phyloP scores from a whole-genome alignment of 2,888 invertebrate genomes.

The Megastigmus dorsalis region DNA sequence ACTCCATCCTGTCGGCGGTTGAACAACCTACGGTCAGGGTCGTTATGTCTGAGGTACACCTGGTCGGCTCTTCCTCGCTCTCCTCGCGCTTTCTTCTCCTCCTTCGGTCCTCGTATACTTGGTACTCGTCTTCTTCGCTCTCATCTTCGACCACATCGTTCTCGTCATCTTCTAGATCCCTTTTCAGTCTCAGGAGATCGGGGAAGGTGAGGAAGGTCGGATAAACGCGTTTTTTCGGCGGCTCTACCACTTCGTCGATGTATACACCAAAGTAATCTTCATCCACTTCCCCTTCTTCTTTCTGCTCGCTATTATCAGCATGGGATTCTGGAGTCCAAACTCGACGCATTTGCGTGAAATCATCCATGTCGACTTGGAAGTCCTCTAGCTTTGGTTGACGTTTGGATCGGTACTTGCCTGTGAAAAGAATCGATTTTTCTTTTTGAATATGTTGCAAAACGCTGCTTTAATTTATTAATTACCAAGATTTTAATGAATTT shows the following conservation, averaged over 20 bases:
- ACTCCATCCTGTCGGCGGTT: conserved; percentile 86
- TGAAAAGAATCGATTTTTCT: neutral
- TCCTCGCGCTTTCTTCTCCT: conserved; percentile 59
- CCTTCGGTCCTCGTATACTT: conserved; percentile 27
- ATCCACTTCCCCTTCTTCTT: conserved; percentile 22
- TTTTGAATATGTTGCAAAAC: neutral
- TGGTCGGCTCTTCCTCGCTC: conserved; percentile 61
- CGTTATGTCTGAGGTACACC: conserved; percentile 77
- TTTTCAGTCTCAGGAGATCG: conserved; percentile 62
- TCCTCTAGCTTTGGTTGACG: conserved; percentile 63
- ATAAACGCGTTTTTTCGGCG: conserved; percentile 58
- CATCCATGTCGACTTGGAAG: conserved; percentile 64
- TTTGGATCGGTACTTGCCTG: conserved; percentile 50
- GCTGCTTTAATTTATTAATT: neutral
- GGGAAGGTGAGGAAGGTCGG: conserved; percentile 23
- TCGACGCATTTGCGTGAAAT: conserved; percentile 60
- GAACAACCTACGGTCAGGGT: conserved; percentile 86
- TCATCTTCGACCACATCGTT: conserved; percentile 19
- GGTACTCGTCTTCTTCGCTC: neutral
- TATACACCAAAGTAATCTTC: conserved; percentile 69
- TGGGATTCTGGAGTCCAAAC: conserved; percentile 57
- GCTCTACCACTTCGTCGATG: conserved; percentile 58
- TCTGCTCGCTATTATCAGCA: conserved; percentile 19
- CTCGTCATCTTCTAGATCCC: conserved; percentile 57
- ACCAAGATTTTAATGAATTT: too few relatives aligned